Conservation (phyloP, 2,113 vertebrate species). For the Urocolius indicus region DNA sequence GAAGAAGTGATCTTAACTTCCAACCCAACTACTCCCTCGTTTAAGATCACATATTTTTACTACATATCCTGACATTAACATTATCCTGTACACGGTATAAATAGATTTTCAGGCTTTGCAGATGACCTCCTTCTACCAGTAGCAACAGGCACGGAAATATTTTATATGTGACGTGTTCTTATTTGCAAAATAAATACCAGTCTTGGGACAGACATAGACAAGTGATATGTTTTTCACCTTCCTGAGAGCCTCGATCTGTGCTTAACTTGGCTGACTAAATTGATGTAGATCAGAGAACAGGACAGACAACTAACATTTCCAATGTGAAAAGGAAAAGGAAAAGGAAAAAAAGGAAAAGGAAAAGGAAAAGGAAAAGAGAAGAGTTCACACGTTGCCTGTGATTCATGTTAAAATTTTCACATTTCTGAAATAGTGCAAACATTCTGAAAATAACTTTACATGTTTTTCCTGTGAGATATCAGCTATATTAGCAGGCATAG, state of each 20-base stretch:
- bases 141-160: neutral
- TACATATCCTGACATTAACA: neutral
- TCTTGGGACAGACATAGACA: neutral
- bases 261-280: neutral
- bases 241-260: neutral
- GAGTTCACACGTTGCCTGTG: neutral
- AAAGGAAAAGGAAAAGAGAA: neutral
- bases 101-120: neutral
- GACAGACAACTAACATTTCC: neutral
- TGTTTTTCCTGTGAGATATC: neutral
- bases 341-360: neutral
- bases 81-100: neutral
- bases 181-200: neutral
- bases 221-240: neutral
- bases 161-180: neutral
- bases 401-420: neutral
- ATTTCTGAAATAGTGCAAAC: neutral
- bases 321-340: neutral
- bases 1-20: neutral
- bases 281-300: neutral
- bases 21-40: neutral
- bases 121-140: neutral
- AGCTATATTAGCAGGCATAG: neutral
- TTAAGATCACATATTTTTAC: neutral
- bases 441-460: neutral